Evolutionary conservation across 2,113 vertebrate species (phyloP).

Genomic region (Hirundichthys speculiger): DNA sequence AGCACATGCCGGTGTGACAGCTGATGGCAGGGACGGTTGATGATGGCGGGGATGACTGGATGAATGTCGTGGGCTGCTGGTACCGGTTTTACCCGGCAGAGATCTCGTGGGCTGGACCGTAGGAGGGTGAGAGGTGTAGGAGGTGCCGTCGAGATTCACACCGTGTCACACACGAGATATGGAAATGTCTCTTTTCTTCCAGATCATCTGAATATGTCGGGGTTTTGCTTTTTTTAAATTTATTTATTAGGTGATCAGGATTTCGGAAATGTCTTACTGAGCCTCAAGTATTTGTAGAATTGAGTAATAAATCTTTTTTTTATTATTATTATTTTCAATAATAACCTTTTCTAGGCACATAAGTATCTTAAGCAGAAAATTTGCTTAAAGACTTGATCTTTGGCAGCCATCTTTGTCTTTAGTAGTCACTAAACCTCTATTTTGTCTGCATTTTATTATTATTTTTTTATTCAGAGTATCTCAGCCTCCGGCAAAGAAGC

Average conservation of each 20-base stretch:
- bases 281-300: too few species aligned
- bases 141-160: conserved; percentile 65
- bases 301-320: too few species aligned
- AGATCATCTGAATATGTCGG: conserved; percentile 25
- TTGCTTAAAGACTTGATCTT: too few species aligned
- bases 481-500: too few species aligned
- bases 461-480: too few species aligned
- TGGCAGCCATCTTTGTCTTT: too few species aligned
- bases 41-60: conserved; percentile 44
- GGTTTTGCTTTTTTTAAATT: neutral
- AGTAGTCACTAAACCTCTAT: too few species aligned
- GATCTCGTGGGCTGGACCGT: conserved; percentile 53
- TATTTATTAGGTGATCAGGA: conserved; percentile 36
- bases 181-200: conserved; percentile 47
- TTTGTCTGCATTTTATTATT: too few species aligned
- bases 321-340: too few species aligned
- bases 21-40: conserved; percentile 48
- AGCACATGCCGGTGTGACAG: neutral
- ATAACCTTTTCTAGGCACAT: too few species aligned
- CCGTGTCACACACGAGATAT: conserved; percentile 61
- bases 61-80: conserved; percentile 46
- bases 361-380: too few species aligned
- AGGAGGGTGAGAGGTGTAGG: conserved; percentile 75
- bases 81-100: conserved; percentile 40
- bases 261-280: neutral